phyloP scores from a whole-genome alignment of 2,113 vertebrate genomes.

The Centropristis striata region DNA sequence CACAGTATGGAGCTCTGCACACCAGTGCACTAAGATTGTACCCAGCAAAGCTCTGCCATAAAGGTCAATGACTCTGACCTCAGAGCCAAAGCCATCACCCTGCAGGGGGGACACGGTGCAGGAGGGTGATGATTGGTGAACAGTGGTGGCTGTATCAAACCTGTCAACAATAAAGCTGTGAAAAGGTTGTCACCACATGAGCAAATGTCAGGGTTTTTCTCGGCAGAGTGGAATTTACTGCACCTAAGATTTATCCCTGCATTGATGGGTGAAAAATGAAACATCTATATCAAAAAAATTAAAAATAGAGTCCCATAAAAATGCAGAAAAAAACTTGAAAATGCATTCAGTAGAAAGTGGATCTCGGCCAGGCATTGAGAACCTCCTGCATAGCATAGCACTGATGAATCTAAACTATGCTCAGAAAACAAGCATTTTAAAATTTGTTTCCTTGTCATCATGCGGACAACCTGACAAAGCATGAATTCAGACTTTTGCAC shows the following conservation, averaged over 20 bases:
- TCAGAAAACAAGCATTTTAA: too few relatives aligned
- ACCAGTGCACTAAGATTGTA: conserved; percentile 47
- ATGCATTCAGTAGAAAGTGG: too few relatives aligned
- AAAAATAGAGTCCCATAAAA: too few relatives aligned
- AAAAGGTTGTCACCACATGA: conserved; percentile 3
- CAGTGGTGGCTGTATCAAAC: neutral
- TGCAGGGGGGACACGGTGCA: neutral
- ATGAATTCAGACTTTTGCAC: too few relatives aligned
- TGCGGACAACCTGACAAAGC: too few relatives aligned
- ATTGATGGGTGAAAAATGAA: neutral
- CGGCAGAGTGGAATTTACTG: neutral
- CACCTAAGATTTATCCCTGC: neutral
- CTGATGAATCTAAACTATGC: too few relatives aligned
- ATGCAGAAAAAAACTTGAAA: too few relatives aligned
- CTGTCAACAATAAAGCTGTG: neutral
- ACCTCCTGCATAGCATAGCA: too few relatives aligned
- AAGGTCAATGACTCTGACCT: conserved; percentile 50
- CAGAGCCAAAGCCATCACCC: neutral
- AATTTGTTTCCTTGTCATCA: too few relatives aligned
- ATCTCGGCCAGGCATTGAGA: too few relatives aligned
- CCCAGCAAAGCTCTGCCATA: conserved; percentile 24
- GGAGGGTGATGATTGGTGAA: conserved; percentile 32
- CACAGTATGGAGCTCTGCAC: conserved; percentile 36
- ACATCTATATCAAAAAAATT: too few relatives aligned
- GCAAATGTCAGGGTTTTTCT: conserved; percentile 1